Evolutionary conservation across 2,113 vertebrate species (phyloP), one percentile per base, ranked within the genome.

Genomic region (Cyanoliseus patagonus): DNA sequence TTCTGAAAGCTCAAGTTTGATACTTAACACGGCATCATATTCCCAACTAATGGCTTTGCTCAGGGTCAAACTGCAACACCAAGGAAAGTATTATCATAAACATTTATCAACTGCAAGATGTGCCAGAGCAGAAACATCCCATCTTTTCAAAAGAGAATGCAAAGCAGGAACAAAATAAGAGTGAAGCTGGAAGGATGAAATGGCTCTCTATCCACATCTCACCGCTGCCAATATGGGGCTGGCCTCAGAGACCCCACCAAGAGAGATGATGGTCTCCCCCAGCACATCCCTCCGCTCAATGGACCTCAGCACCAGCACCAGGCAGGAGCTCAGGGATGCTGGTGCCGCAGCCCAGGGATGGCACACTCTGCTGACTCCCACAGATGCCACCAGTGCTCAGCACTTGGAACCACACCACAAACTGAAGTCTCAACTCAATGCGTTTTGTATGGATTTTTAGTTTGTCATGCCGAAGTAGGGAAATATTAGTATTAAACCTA

Each of bases 151-250:
- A 88, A 37, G 18, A 5, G 10, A 20, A 66, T 27, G 55, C 31
- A 92, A 70, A 74, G 41, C 49, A 83, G 23, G 28, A 66, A 51
- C 22, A 42, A 41, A 49, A 37, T 25, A 33, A 47, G 35, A 66
- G 6, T 13, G 11, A 55, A 81, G 10, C 3, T 59, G 33, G 33
- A 70, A 74, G 51, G 41, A 64, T 33, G 14, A 74, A 91, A 69
- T 23, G 37, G 11, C 28, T 81, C 37, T 31, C 23, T 17, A 9
- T 28, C 37, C 41, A 3, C n/a, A 18, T 16, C 47, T 41, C 62
- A 20, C 18, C 1, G 1, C 49, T 55, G 63, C 35, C 52, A 62
- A 12, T 1, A 1, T 2, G 10, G 35, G 49, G 64, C 39, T 78
- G 61, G 7, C 23, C 30, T 25, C 47, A 59, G 24, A 83, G 15